phyloP scores from a whole-genome alignment of 2,113 vertebrate genomes.

The Clarias gariepinus region DNA sequence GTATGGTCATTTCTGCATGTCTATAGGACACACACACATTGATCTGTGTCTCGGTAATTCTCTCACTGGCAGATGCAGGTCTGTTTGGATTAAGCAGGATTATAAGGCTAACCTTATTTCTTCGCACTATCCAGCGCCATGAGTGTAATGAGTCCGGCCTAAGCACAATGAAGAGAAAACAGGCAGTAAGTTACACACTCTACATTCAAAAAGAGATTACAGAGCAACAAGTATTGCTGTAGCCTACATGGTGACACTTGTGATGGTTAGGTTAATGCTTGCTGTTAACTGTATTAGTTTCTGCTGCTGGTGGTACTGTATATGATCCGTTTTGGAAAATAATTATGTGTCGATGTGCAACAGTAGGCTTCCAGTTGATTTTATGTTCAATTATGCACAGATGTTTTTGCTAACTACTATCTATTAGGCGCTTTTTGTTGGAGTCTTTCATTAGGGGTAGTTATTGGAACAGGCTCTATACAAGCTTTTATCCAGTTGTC shows the following conservation, averaged over 20 bases:
- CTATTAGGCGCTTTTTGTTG: background rate
- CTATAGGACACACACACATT: constrained; percentile 16
- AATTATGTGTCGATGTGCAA: background rate
- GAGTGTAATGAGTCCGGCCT: constrained; percentile 10
- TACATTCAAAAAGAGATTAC: background rate
- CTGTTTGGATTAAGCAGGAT: constrained; percentile 54
- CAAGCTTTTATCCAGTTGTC: background rate
- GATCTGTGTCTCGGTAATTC: constrained; percentile 47
- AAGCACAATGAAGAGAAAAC: constrained; percentile 46
- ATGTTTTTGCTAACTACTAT: background rate
- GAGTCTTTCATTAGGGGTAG: background rate
- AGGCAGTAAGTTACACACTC: constrained; percentile 35
- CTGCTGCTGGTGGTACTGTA: background rate
- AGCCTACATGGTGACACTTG: background rate
- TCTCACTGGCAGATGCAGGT: constrained; percentile 49
- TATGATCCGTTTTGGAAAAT: background rate
- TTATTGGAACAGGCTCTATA: background rate
- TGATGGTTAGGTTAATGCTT: background rate
- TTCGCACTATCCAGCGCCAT: background rate
- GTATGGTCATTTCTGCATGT: constrained; percentile 2
- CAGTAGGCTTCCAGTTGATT: background rate
- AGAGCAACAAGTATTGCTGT: background rate
- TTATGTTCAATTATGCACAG: background rate
- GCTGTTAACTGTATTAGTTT: background rate
- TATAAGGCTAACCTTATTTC: constrained; percentile 43